Evolutionary conservation across 2,797 vertebrate species (phyloP), one percentile per base, ranked within the genome.

Genomic region (Cyprinella venusta): DNA sequence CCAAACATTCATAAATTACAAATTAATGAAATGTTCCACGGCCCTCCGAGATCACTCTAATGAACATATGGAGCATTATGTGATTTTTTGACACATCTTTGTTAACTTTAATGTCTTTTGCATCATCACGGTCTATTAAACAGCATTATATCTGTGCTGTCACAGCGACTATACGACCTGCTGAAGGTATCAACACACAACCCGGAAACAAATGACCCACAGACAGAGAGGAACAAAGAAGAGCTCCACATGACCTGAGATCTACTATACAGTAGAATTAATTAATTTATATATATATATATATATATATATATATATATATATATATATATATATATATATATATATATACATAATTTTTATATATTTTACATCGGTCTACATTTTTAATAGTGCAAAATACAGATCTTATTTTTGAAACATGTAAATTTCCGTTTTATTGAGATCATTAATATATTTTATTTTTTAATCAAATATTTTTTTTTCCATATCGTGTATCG

Each of bases 1-100:
- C 97, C 97, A 98, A 98, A 99, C 96, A 98, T 97, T 96, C 96
- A 97, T 98, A 97, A 98, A 98, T 98, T 97, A 97, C 96, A 96
- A 96, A 97, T 97, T 97, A 99, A 98, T 98, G 97, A 98, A 99
- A 98, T 97, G 96, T 97, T 97, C 94, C 95, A 94, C 95, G 96
- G 95, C 96, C 96, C 96, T 97, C 94, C 94, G 96, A 97, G 96
- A 97, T 96, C 92, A 91, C 91, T 94, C 96, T 98, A 98, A 98
- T 98, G 97, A 98, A 97, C 95, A 96, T 95, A 94, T 94, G 94
- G 96, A 96, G 95, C 95, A 96, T 94, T 95, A 93, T 92, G 38
- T 88, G 89, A 87, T 89, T 93, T 87, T 48, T 84, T 95, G 94
- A 94, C 95, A 95, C 94, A 93, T 97, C 94, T 97, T 95, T 95